These are phyloP conservation scores for Drosophila chauvacae DNA, from an alignment of 1,140 invertebrate genomes.

Conservation along the genomic window DNA sequence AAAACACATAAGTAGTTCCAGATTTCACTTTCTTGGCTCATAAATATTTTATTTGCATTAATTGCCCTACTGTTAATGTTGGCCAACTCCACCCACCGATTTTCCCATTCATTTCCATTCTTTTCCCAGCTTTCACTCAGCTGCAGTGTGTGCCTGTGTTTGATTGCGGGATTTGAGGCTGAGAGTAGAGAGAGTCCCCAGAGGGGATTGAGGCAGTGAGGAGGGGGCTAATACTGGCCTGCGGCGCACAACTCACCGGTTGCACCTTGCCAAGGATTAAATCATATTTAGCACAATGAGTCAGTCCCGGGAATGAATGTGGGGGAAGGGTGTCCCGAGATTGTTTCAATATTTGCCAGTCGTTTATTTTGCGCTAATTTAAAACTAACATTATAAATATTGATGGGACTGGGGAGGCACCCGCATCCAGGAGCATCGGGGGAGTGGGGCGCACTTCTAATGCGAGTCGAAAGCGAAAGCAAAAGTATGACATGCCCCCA, in stretches of 20 bases:
- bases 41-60: constrained; percentile 40
- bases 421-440: background rate
- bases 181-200: background rate
- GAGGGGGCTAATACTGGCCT: constrained; percentile 18
- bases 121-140: constrained; percentile 28
- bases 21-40: background rate
- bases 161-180: constrained; percentile 42
- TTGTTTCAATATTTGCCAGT: constrained; percentile 67
- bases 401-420: constrained; percentile 34
- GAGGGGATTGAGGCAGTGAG: background rate
- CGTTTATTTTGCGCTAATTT: constrained; percentile 79
- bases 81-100: constrained; percentile 13
- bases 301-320: too few relatives aligned
- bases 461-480: constrained; percentile 64
- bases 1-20: background rate
- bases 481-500: constrained; percentile 78
- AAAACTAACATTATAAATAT: constrained; percentile 82
- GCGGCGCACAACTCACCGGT: constrained; percentile 3
- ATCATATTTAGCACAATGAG: constrained; percentile 56
- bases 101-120: background rate
- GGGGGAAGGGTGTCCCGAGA: constrained; percentile 30
- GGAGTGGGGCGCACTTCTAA: constrained; percentile 11
- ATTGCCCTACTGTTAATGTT: constrained; percentile 33
- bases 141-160: constrained; percentile 20
- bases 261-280: constrained; percentile 42